Evolutionary conservation across 1,140 invertebrate species (phyloP).

Genomic region (Temnothorax curvispinosus): DNA sequence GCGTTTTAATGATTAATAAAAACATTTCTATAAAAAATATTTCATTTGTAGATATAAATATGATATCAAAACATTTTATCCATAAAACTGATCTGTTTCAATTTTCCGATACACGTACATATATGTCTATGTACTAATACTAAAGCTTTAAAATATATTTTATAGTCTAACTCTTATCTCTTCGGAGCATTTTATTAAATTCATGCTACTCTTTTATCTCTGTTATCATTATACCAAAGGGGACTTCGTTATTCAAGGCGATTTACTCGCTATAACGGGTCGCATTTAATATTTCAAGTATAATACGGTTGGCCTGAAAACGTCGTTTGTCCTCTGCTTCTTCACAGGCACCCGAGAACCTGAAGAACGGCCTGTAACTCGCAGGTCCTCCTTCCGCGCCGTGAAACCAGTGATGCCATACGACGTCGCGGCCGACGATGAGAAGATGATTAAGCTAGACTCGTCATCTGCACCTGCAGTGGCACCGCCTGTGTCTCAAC

Average conservation of each 20-base stretch:
- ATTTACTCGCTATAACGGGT: constrained; percentile 12
- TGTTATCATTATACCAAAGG: neutral
- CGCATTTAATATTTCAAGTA: constrained; percentile 31
- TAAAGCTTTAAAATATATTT: neutral
- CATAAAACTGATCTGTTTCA: neutral
- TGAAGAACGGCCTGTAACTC: constrained; percentile 81
- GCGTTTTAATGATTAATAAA: neutral
- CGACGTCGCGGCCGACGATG: constrained; percentile 83
- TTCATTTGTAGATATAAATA: neutral
- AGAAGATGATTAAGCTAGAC: constrained; percentile 85
- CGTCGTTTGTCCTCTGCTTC: constrained; percentile 36
- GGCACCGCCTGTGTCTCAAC: constrained; percentile 83
- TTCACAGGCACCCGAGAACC: constrained; percentile 78
- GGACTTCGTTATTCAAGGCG: neutral
- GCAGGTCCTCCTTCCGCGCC: constrained; percentile 90
- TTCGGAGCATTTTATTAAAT: neutral
- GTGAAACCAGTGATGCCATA: constrained; percentile 82
- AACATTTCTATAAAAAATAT: neutral
- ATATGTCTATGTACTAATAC: neutral
- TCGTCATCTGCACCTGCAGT: constrained; percentile 84
- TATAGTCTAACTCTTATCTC: neutral
- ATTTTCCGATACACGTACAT: too few relatives aligned
- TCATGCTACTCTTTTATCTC: neutral
- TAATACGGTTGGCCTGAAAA: constrained; percentile 35
- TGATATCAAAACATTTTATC: neutral